These are phyloP conservation scores for Cyprinodon variegatus DNA, from an alignment of 2,113 vertebrate species.

Conservation along the genomic window DNA sequence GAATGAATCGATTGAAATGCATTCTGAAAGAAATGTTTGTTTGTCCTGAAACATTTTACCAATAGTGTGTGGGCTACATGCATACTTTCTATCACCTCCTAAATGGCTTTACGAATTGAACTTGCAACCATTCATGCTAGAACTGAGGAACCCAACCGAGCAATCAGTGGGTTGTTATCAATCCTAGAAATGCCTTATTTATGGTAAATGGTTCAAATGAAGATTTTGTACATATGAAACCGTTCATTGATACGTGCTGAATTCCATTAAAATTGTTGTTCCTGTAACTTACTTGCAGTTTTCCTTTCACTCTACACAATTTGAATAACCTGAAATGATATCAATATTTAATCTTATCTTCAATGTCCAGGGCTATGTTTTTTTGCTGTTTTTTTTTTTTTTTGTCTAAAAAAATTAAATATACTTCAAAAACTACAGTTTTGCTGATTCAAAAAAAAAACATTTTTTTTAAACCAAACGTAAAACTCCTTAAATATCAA, in stretches of 20 bases:
- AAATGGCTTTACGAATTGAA: constrained; percentile 47
- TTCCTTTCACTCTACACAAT: neutral
- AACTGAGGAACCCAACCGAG: constrained; percentile 61
- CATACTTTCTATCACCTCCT: constrained; percentile 56
- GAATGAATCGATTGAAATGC: constrained; percentile 9
- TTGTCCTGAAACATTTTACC: constrained; percentile 58
- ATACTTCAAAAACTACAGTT: neutral
- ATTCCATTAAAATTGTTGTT: constrained; percentile 70
- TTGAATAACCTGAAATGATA: neutral
- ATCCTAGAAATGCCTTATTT: constrained; percentile 81
- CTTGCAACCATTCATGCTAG: constrained; percentile 40
- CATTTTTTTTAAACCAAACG: neutral
- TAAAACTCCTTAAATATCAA: neutral
- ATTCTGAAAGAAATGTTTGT: constrained; percentile 29
- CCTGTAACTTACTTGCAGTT: constrained; percentile 45
- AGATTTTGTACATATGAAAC: constrained; percentile 66
- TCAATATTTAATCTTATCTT: neutral
- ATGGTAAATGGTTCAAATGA: constrained; percentile 65
- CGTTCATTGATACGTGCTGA: constrained; percentile 63
- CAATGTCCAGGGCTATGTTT: neutral
- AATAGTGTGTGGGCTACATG: constrained; percentile 59
- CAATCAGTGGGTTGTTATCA: constrained; percentile 62
- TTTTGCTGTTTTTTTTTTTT: neutral
- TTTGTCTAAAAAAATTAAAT: neutral
- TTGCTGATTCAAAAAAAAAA: too few species aligned